phyloP scores from a whole-genome alignment of 2,113 vertebrate genomes.

The Sphyrna mokarran region DNA sequence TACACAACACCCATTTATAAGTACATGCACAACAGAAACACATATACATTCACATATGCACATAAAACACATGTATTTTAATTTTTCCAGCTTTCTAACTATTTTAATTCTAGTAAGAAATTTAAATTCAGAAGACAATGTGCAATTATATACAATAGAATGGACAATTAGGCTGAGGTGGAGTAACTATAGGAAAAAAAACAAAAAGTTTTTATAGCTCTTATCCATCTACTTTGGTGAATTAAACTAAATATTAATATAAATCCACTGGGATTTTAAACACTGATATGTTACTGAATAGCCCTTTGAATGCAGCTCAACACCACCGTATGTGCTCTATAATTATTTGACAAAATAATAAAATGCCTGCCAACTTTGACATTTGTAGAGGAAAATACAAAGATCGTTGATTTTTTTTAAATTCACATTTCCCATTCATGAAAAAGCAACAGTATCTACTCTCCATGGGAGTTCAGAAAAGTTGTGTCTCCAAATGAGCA shows the following conservation, averaged over 20 bases:
- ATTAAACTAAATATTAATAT: not conserved
- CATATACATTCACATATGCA: not conserved
- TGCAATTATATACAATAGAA: not conserved
- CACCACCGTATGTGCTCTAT: not conserved
- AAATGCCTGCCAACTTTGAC: not conserved
- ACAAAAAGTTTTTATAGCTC: not conserved
- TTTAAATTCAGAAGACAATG: not conserved
- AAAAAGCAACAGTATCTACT: not conserved
- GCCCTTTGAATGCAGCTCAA: not conserved
- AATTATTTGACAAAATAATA: not conserved
- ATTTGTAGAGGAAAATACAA: not conserved
- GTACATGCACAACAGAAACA: not conserved
- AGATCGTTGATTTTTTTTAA: not conserved
- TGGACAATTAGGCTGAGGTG: not conserved
- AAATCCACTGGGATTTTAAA: not conserved
- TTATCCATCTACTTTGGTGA: not conserved
- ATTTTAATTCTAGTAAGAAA: not conserved
- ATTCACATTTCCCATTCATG: not conserved
- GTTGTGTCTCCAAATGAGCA: not conserved
- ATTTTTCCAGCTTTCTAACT: not conserved
- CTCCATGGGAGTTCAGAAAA: not conserved
- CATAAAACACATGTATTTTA: not conserved
- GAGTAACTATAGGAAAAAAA: not conserved
- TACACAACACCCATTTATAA: too few species aligned
- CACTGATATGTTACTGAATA: not conserved